Evolutionary conservation across 1,140 invertebrate genomes (phyloP).

Genomic region (Drosophila tristis): DNA sequence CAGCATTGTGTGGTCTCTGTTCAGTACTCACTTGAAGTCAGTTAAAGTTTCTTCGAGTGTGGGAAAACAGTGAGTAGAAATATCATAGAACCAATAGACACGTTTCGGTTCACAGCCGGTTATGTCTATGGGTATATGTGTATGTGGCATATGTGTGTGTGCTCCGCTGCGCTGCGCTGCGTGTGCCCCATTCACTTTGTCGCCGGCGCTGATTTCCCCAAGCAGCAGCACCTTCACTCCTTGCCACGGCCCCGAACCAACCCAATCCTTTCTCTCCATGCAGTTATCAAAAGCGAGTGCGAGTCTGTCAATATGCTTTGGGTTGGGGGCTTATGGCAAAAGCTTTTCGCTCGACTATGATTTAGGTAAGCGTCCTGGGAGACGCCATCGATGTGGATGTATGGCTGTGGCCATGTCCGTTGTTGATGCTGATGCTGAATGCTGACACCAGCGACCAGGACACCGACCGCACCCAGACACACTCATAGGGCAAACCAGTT

Average conservation of each 20-base stretch:
- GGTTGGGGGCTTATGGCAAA: slow-evolving; percentile 45
- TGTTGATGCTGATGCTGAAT: slow-evolving; percentile 26
- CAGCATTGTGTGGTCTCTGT: too few species aligned
- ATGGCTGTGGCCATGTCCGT: not conserved
- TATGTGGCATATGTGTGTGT: slow-evolving; percentile 4
- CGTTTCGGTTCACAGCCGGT: slow-evolving; percentile 35
- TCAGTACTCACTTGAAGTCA: not conserved
- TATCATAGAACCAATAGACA: slow-evolving; percentile 28
- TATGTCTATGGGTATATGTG: slow-evolving; percentile 11
- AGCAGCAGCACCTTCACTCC: slow-evolving; percentile 34
- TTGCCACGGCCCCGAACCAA: not conserved
- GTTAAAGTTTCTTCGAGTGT: slow-evolving; percentile 27
- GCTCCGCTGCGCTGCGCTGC: slow-evolving; percentile 18
- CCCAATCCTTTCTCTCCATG: not conserved
- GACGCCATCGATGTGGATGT: slow-evolving; percentile 19
- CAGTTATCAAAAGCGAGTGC: slow-evolving; percentile 35
- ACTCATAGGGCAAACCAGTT: slow-evolving; percentile 44
- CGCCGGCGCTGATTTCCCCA: slow-evolving; percentile 68
- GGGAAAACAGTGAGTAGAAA: not conserved
- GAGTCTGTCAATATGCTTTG: slow-evolving; percentile 72
- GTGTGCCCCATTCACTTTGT: slow-evolving; percentile 53
- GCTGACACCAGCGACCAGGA: slow-evolving; percentile 40
- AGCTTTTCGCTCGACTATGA: slow-evolving; percentile 65
- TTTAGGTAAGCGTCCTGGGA: slow-evolving; percentile 68
- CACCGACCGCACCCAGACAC: not conserved